A percentile compares a stretch with the other conserved stretches of the same genome.
These are phyloP conservation scores for Paradoxurus hermaphroditus DNA, from an alignment of 2,113 vertebrate species.

Conservation along the genomic window DNA sequence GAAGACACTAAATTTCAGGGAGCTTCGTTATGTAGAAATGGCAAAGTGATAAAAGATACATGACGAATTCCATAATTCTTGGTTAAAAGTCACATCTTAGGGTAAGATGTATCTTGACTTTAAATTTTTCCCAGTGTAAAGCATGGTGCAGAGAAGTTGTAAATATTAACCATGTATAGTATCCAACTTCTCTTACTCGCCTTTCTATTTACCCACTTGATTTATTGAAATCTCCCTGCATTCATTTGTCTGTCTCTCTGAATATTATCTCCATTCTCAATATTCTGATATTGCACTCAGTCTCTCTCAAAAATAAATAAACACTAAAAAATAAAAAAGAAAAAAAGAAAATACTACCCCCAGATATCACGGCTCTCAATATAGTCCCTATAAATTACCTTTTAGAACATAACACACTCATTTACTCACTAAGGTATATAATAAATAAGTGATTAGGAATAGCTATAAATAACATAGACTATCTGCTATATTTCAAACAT, in stretches of 20 bases:
- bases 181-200: neutral
- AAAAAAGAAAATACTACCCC: neutral
- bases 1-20: neutral
- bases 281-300: neutral
- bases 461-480: neutral
- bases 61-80: neutral
- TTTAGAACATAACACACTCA: neutral
- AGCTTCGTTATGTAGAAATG: neutral
- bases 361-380: neutral
- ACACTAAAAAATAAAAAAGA: no score
- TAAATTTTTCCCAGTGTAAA: neutral
- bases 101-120: neutral
- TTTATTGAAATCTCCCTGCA: neutral
- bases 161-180: neutral
- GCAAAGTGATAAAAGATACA: neutral
- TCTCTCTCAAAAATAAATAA: no score
- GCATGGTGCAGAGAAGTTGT: neutral
- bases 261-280: neutral
- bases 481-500: neutral
- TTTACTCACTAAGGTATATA: neutral
- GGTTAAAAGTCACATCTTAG: neutral
- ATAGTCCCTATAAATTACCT: neutral
- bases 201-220: neutral
- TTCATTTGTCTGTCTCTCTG: neutral
- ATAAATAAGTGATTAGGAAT: neutral